Percentiles rank a stretch among this genome's conserved stretches.
Conservation (phyloP, 2,113 vertebrate species). For the Paracanthobrama guichenoti region DNA sequence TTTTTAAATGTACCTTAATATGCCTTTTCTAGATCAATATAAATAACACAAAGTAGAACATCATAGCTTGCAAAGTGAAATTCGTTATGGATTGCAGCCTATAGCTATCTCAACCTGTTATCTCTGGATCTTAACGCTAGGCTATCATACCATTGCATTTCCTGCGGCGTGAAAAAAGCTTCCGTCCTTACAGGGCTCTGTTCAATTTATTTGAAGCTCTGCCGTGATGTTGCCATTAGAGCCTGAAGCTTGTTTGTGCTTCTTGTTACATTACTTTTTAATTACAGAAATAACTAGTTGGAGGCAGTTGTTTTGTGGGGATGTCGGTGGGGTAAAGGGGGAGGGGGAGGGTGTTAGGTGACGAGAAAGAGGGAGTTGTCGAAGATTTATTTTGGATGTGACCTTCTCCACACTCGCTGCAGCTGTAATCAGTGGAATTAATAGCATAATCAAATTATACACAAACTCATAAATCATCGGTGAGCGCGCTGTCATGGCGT, state of each 20-base stretch:
- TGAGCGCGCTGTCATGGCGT: conserved; percentile 77
- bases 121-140: conserved; percentile 5
- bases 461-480: conserved; percentile 87
- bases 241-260: conserved; percentile 69
- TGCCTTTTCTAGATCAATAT: conserved; percentile 29
- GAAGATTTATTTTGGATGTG: conserved; percentile 90
- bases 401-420: conserved; percentile 85
- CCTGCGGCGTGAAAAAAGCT: neutral
- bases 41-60: conserved; percentile 4
- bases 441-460: conserved; percentile 92
- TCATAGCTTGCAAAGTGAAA: conserved; percentile 10
- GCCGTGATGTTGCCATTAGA: conserved; percentile 43
- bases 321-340: conserved; percentile 5
- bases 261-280: conserved; percentile 85
- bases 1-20: neutral
- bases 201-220: conserved; percentile 51
- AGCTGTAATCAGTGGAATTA: conserved; percentile 88
- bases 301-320: conserved; percentile 81
- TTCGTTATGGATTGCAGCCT: conserved; percentile 38
- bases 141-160: conserved; percentile 31
- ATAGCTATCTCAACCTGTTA: conserved; percentile 41
- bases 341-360: conserved; percentile 27
- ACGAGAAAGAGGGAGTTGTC: conserved; percentile 58
- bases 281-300: conserved; percentile 86
- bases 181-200: conserved; percentile 19